A percentile compares a stretch with the other conserved stretches of the same genome.
Evolutionary conservation across 2,113 vertebrate genomes (phyloP).

Genomic region (Anhinga rufa): DNA sequence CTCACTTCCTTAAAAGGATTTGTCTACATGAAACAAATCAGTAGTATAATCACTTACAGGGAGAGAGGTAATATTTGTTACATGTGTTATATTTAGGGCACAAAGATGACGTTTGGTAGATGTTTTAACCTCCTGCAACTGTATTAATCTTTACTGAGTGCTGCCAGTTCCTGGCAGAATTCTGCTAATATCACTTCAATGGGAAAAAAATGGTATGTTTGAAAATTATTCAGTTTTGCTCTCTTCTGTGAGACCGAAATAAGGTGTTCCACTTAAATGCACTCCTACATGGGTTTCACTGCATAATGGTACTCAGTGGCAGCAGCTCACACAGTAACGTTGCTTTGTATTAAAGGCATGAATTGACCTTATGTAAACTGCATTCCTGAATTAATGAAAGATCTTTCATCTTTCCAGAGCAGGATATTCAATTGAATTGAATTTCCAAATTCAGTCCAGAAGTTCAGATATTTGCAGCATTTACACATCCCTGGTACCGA

Average conservation of each 20-base stretch:
- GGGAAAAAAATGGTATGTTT: not conserved
- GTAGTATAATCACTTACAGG: not conserved
- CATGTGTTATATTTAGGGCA: not conserved
- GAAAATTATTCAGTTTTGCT: not conserved
- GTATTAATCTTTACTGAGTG: not conserved
- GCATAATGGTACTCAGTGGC: not conserved
- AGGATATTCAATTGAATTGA: slow-evolving; percentile 6
- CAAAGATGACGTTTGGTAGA: not conserved
- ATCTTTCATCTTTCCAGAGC: slow-evolving; percentile 28
- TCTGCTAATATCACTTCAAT: not conserved
- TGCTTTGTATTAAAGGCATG: slow-evolving; percentile 35
- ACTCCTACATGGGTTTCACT: slow-evolving; percentile 1
- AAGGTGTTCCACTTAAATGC: not conserved
- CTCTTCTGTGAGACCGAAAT: not conserved
- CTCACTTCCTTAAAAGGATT: not conserved
- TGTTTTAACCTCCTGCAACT: not conserved
- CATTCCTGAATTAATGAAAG: slow-evolving; percentile 45
- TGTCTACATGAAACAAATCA: not conserved
- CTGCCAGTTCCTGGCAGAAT: not conserved
- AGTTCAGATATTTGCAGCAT: not conserved
- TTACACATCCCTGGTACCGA: not conserved
- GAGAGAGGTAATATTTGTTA: not conserved
- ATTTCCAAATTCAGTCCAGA: not conserved
- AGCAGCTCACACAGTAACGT: slow-evolving; percentile 15
- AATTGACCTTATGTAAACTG: slow-evolving; percentile 50